Base-by-base conservation (phyloP, 1,140 invertebrate genomes). In the Caerostris darwini region DNA sequence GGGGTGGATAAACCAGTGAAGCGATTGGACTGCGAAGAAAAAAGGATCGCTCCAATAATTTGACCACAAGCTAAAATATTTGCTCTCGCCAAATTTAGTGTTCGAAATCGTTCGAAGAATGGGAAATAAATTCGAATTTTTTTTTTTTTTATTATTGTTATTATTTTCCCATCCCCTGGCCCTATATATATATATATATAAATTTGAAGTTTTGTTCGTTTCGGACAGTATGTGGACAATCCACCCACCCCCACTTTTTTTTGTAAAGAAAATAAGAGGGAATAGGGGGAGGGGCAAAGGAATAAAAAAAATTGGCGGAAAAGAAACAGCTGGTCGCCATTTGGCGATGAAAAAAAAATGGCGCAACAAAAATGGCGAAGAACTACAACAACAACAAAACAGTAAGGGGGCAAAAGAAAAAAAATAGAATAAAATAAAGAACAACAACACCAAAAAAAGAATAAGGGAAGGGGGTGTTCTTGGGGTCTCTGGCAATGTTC, bases 241-340 rank as follows among this genome's bases (percentile, higher is more conserved):
- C 61, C 87, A n/a, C n/a, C n/a, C n/a, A n/a, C 64, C 17, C 61
- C 61, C 10, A 50, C 34, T 71, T 71, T 71, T 77, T 34, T 34
- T 34, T 53, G 34, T 54, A 53, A 69, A 89, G 53, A 89, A 89
- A 89, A 67, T 50, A 69, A 89, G 61, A 54, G 19, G 10, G 34
- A 71, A 71, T 50, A 69, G 58, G 54, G 61, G 17, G n/a, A 19
- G 34, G 10, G 19, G 19, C 19, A 53, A 50, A 77, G 59, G 53
- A 87, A 87, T 58, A 87, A 69, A 71, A 69, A 90, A 34, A 34
- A 58, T 59, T 81, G 89, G 71, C 69, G 89, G 89, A 90, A 90
- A 77, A 90, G 89, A 90, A 90, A 81, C 89, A 90, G 89, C 89
- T 90, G 89, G 69, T 90, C 19, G 89, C 89, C 89, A 90, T 90